Base-by-base conservation (phyloP, 1,140 invertebrate species). In the Pseudomyrmex pallidus region DNA sequence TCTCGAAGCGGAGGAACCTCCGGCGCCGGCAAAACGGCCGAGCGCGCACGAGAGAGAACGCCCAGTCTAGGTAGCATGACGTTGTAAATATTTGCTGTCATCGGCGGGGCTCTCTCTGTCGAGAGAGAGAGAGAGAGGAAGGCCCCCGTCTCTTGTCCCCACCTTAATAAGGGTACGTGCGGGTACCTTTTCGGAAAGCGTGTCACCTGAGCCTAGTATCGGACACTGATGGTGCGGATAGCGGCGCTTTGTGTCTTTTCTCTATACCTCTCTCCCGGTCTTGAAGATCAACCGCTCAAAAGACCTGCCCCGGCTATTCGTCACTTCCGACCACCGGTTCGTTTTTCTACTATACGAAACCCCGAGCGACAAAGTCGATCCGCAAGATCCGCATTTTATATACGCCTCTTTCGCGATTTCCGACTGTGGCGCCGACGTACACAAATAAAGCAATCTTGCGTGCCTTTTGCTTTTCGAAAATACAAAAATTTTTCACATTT, bases 61-160 rank as follows among this genome's bases (percentile, higher is more conserved):
- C 74, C 86, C 86, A 74, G 77, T 86, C 89, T 91, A 85, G 85
- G 86, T 89, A 90, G 84, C 85, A 90, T 91, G 91, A 91, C 85
- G 90, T 90, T 90, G 90, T 91, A 92, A 92, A 92, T 92, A 92
- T 92, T 92, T 91, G 87, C 91, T 92, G 91, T 91, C 91, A 91
- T 91, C 90, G 88, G 85, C 67, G 78, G 68, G 62, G 56, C 76
- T 25, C 63, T 25, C 63, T 67, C 63, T 67, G 68, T 66, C 64
- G 56, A 52, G 35, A 35, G 35, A 35, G 35, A 35, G 35, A 35
- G 5, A 35, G 35, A 35, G 35, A 35, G 35, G 25, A 25, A 35
- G 35, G 35, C 35, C 35, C 13, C 62, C 50, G 17, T 64, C 35
- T 78, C 82, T 84, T 87, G 82, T 87, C 74, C 61, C 83, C 86